These are phyloP conservation scores for Oryzias sinensis DNA, from an alignment of 2,797 vertebrate genomes.

Conservation along the genomic window DNA sequence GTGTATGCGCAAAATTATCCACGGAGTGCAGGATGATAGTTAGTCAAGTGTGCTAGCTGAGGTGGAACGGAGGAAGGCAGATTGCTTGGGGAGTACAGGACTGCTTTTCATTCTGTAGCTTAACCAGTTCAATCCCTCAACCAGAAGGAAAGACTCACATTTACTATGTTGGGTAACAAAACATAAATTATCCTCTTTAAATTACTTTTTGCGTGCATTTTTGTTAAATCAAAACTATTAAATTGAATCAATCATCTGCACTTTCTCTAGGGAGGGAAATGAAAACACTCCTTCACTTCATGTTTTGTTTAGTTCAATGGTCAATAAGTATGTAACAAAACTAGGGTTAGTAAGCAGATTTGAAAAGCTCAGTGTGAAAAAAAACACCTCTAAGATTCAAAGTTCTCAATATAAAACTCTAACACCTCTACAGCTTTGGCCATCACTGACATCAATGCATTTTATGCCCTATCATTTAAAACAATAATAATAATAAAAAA, in stretches of 20 bases:
- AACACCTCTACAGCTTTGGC: too few species aligned
- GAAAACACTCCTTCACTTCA: slow-evolving; percentile 33
- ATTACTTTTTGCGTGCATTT: slow-evolving; percentile 55
- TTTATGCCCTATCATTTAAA: too few species aligned
- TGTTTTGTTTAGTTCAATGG: slow-evolving; percentile 28
- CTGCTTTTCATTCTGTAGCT: slow-evolving; percentile 75
- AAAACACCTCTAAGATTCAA: background rate
- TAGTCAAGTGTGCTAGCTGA: slow-evolving; percentile 68
- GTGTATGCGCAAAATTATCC: slow-evolving; percentile 51
- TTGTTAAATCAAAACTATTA: slow-evolving; percentile 60
- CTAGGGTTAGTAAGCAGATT: slow-evolving; percentile 15
- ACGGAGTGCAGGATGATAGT: slow-evolving; percentile 60
- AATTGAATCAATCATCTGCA: slow-evolving; percentile 52
- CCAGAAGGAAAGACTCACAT: slow-evolving; percentile 46
- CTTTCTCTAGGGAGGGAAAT: slow-evolving; percentile 38
- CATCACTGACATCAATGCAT: too few species aligned
- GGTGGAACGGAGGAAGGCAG: slow-evolving; percentile 70
- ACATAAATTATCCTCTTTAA: slow-evolving; percentile 62
- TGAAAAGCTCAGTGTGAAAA: background rate
- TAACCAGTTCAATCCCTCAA: slow-evolving; percentile 71
- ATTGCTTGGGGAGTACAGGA: slow-evolving; percentile 67
- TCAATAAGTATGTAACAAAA: slow-evolving; percentile 7
- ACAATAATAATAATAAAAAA: too few species aligned
- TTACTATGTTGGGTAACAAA: slow-evolving; percentile 62
- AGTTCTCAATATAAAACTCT: too few species aligned